These are phyloP conservation scores for Acrocyrtus sp. DNA, from an alignment of 2,888 invertebrate genomes.

Conservation along the genomic window DNA sequence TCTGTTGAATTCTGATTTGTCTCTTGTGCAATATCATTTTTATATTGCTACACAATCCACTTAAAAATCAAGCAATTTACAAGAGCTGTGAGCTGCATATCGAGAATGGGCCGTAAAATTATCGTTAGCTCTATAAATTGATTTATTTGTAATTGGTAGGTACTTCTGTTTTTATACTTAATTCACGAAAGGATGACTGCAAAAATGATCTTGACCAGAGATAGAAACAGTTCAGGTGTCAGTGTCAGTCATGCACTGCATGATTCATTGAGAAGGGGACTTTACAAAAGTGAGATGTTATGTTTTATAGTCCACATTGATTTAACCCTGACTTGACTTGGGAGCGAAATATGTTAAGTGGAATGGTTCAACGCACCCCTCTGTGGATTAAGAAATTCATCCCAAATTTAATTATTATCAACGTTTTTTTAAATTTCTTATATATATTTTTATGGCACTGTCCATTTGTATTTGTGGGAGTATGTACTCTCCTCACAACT, in stretches of 20 bases:
- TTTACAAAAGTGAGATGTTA: neutral
- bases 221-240: neutral
- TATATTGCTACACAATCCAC: neutral
- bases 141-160: no score
- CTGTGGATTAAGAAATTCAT: neutral
- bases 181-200: neutral
- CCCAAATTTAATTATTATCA: neutral
- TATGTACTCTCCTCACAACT: no score
- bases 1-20: neutral
- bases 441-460: no score
- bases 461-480: neutral
- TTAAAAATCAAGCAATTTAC: neutral
- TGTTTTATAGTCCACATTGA: neutral
- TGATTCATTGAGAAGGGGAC: neutral
- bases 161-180: neutral
- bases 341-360: neutral
- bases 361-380: neutral
- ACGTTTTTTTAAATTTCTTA: neutral
- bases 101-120: no score
- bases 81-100: no score
- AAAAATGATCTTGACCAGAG: conserved; percentile 1
- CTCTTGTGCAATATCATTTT: neutral
- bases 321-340: neutral
- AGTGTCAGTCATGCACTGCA: neutral
- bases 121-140: no score